phyloP scores from a whole-genome alignment of 2,797 vertebrate genomes.

The Bradypodion pumilum region DNA sequence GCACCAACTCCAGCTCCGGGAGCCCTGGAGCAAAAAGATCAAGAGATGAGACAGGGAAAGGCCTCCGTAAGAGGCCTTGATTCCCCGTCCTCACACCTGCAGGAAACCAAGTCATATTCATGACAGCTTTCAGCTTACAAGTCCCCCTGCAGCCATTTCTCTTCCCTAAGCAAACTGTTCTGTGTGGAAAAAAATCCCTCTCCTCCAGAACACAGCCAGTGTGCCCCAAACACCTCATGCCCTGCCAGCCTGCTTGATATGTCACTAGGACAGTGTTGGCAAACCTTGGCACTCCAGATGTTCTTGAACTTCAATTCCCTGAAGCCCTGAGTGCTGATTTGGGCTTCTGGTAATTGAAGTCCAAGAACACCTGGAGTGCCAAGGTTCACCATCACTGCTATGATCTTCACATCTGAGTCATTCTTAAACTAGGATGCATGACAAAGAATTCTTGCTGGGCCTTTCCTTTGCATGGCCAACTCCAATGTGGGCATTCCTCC shows the following conservation, averaged over 20 bases:
- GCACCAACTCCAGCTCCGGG: not conserved
- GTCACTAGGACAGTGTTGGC: not conserved
- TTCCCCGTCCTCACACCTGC: not conserved
- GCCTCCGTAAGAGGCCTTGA: not conserved
- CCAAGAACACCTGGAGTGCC: no score
- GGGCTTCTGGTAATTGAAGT: no score
- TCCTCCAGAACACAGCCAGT: not conserved
- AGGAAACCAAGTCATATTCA: not conserved
- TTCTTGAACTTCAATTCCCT: no score
- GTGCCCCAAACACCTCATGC: not conserved
- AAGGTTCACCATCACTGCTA: not conserved
- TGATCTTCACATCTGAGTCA: not conserved
- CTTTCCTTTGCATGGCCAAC: not conserved
- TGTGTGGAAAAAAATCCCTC: not conserved
- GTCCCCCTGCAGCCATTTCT: not conserved
- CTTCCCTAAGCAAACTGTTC: not conserved
- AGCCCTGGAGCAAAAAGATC: not conserved
- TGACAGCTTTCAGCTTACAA: not conserved
- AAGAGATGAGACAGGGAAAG: not conserved
- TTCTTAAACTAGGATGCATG: not conserved
- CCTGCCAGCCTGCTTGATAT: not conserved
- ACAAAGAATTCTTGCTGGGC: no score
- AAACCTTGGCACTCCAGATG: no score
- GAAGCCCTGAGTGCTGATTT: no score
- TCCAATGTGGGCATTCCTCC: not conserved